Conservation (phyloP, 2,113 vertebrate species). For the Vanacampus margaritifer region DNA sequence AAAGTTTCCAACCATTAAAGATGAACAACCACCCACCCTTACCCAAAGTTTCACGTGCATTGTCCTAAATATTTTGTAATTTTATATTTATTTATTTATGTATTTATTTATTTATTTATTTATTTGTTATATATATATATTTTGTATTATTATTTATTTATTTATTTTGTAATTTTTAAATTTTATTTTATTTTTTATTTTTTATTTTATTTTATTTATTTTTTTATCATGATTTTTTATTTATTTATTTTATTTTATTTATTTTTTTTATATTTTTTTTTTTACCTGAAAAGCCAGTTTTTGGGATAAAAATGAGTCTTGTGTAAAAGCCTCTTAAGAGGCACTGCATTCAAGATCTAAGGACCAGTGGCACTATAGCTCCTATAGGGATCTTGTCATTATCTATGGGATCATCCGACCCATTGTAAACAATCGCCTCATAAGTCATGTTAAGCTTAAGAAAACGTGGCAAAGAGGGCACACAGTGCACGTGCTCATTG, state of each 20-base stretch:
- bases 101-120: too few species aligned
- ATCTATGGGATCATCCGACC: slow-evolving; percentile 34
- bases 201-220: too few species aligned
- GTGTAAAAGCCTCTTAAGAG: slow-evolving; percentile 7
- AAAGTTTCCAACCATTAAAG: not conserved
- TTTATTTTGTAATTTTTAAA: too few species aligned
- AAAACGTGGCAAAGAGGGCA: slow-evolving; percentile 5
- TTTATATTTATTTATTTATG: too few species aligned
- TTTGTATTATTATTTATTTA: too few species aligned
- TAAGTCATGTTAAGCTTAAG: slow-evolving; percentile 35
- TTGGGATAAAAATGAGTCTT: too few species aligned
- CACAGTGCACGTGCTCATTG: slow-evolving; percentile 25
- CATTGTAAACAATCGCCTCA: slow-evolving; percentile 35
- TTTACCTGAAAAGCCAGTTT: not conserved
- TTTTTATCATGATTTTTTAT: too few species aligned
- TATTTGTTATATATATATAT: too few species aligned
- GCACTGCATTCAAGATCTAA: slow-evolving; percentile 16
- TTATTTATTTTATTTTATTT: too few species aligned
- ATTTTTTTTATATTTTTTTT: too few species aligned
- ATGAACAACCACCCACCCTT: not conserved
- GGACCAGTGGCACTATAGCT: slow-evolving; percentile 21
- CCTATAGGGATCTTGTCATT: slow-evolving; percentile 39
- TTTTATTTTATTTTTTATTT: too few species aligned
- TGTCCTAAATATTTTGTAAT: not conserved
- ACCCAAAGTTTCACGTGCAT: too few species aligned